Evolutionary conservation across 2,888 invertebrate genomes (phyloP), one percentile per base, ranked within the genome.

Genomic region (Empis livida): DNA sequence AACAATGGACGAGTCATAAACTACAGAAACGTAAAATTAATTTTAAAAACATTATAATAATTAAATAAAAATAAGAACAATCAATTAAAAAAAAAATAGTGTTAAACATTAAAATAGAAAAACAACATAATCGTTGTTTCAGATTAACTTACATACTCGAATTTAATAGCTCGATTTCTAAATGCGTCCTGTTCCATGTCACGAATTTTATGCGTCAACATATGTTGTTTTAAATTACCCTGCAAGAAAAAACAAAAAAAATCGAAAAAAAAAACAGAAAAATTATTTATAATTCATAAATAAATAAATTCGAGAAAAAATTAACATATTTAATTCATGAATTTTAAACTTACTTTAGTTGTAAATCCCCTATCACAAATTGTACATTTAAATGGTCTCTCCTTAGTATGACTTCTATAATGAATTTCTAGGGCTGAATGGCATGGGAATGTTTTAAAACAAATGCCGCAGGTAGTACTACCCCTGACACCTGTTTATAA

Each of bases 191-290:
- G 67, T 52, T 68, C 67, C 78, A 84, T 87, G 70, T 90, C 90
- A 52, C 90, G 81, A 60, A 89, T 91, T 74, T 95, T 96, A 76
- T 97, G 96, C 52, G 96, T 96, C 62, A 96, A 74, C 91, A 95
- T 91, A 71, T 97, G 96, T 70, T 96, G 96, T 73, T 94, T 96
- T 86, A 96, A 93, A 73, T 96, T 97, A 51, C 96, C 96, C 88
- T 92, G 78, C 20, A 61, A 60, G 47, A 14, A 52, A 45, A 47
- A 46, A 47, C 35, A 42, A 44, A 44, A 44, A 16, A 39, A 45
- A 47, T 23, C n/a, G 42, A 48, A 46, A 30, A 10, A 13, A 13
- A 10, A 37, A 37, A 6, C 8, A 27, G 20, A 20, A 20, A 20
- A 27, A 40, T 9, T 5, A 31, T 35, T 20, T 27, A 31, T 30